These are phyloP conservation scores for Alloscopus bannaensis DNA, from an alignment of 2,888 invertebrate species.

Conservation along the genomic window DNA sequence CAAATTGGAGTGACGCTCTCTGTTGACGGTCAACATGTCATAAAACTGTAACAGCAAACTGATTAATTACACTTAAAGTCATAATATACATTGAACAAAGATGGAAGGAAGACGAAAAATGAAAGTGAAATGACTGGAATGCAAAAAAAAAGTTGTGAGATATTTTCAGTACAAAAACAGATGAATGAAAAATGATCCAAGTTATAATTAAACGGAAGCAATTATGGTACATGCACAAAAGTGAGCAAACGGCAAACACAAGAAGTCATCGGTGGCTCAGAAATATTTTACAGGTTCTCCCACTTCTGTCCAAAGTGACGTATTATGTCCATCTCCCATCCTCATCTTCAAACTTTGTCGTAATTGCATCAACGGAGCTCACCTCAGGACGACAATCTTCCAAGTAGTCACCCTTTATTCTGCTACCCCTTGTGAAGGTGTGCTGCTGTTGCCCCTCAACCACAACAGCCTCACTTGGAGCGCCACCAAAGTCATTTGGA, in stretches of 20 bases:
- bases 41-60: conserved; percentile 29
- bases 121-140: not conserved
- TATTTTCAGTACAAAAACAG: not conserved
- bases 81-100: not conserved
- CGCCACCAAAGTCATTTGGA: conserved; percentile 15
- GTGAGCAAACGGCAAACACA: not conserved
- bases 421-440: conserved; percentile 2
- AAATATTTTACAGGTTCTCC: not conserved
- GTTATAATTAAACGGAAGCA: not conserved
- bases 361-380: conserved; percentile 27
- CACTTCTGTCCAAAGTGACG: not conserved
- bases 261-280: not conserved
- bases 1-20: conserved; percentile 36
- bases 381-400: conserved; percentile 11
- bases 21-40: conserved; percentile 50
- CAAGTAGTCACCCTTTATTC: conserved; percentile 2
- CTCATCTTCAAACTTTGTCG: conserved; percentile 23
- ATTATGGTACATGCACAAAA: not conserved
- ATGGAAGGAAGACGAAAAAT: not conserved
- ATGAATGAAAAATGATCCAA: not conserved
- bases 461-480: conserved; percentile 1
- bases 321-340: conserved; percentile 37
- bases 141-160: not conserved
- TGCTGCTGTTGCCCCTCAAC: not conserved
- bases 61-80: conserved; percentile 26